Evolutionary conservation across 2,113 vertebrate species (phyloP).

Genomic region (Pachypanchax playfairii): DNA sequence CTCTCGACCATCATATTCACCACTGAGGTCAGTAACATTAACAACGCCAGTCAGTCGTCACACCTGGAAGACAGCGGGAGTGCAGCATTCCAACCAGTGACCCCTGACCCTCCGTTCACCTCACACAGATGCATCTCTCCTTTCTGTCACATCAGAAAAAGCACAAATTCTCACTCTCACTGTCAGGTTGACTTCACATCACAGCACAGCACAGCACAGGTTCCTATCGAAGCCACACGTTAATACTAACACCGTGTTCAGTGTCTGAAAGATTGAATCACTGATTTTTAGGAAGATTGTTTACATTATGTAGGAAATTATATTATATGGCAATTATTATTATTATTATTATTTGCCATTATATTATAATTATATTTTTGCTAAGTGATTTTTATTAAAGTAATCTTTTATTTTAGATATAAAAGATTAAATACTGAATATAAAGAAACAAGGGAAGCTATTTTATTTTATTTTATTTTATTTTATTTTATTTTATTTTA

Average conservation of each 20-base stretch:
- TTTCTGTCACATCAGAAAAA: conserved; percentile 8
- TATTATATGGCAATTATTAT: no score
- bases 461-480: no score
- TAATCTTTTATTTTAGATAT: no score
- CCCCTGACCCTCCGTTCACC: conserved; percentile 48
- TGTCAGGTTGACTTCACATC: conserved; percentile 5
- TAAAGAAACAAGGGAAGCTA: no score
- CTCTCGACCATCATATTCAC: neutral
- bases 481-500: no score
- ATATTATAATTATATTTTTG: no score
- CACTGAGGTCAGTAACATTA: conserved; percentile 22
- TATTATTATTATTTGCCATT: no score
- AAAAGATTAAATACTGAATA: no score
- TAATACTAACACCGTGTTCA: neutral
- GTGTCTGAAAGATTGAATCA: no score
- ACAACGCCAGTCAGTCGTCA: conserved; percentile 17
- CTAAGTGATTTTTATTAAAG: no score
- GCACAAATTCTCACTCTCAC: conserved; percentile 9
- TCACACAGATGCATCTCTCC: conserved; percentile 33
- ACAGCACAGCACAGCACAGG: neutral
- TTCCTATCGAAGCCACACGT: neutral
- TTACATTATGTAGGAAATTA: no score
- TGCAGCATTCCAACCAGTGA: conserved; percentile 52
- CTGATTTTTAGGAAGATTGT: no score
- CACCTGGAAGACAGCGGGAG: conserved; percentile 63